Base-by-base conservation (phyloP, 30 jellyfish, hydroid and myxozoan genomes). In the Turritopsis dohrnii region DNA sequence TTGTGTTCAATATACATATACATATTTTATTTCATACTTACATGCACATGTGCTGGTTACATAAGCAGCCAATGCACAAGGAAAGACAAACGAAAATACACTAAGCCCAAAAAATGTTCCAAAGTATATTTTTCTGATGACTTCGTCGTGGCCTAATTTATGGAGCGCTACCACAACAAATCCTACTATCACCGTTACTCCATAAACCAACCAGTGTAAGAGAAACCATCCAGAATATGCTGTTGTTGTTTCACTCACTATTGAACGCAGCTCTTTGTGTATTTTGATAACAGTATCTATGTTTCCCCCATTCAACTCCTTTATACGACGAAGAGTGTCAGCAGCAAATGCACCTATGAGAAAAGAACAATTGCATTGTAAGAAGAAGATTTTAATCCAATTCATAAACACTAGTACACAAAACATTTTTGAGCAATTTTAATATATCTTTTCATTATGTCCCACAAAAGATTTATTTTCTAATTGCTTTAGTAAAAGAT, bases 41-140 rank as follows among this genome's bases (percentile, higher is more conserved):
- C 96, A 75, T 73, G 84, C 91, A 69, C 94, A 89, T 0, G 88
- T 83, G 53, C 91, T 85, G 66, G 96, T 89, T 26, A 89, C 82
- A 79, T 84, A 89, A 20, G 96, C 96, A 54, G 96, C 96, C 52
- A 86, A 85, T 28, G 71, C 91, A 72, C 96, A 89, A 19, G 96
- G 96, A 29, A 80, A 75, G 18, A 85, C 91, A 74, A 89, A 89
- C 83, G 74, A 23, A 69, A 89, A 87, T 71, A 89, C 86, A 74
- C 84, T 90, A n/a, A 81, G 71, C 0, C 79, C 89, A 30, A 85
- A 86, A 54, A 84, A 89, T 26, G 83, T 8, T 8, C 89, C 88
- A 25, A 89, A 54, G 52, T 89, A 89, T 18, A 81, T 66, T 90
- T 75, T 81, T 60, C 85, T 89, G n/a, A 84, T 19, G n/a, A 53